Conservation (phyloP, 2,797 vertebrate genomes). For the Falco biarmicus region DNA sequence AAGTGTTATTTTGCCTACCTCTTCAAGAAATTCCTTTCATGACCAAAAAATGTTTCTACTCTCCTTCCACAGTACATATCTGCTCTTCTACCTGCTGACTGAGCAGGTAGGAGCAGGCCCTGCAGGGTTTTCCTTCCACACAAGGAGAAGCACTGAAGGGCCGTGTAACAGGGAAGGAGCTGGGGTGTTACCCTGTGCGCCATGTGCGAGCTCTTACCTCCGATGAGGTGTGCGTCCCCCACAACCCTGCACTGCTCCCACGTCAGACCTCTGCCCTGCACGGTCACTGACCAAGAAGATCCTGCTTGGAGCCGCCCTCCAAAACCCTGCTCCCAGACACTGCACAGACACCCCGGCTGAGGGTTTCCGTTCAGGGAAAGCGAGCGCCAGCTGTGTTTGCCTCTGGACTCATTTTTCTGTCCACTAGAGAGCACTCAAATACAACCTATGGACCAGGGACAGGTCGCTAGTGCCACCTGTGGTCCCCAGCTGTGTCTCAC, state of each 20-base stretch:
- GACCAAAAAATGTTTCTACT: neutral
- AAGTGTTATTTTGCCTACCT: neutral
- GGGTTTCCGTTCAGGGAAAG: neutral
- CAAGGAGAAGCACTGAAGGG: neutral
- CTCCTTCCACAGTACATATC: neutral
- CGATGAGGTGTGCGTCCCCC: rapidly evolving
- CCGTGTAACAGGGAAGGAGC: rapidly evolving
- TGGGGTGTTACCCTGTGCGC: neutral
- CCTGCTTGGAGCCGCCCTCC: neutral
- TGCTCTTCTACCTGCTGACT: neutral
- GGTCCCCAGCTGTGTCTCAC: rapidly evolving
- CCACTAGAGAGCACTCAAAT: constrained; percentile 61
- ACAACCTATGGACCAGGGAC: neutral
- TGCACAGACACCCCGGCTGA: neutral
- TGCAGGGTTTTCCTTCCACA: neutral
- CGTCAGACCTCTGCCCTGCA: neutral
- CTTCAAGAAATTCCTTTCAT: neutral
- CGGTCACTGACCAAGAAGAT: neutral
- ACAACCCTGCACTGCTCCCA: rapidly evolving
- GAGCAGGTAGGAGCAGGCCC: neutral
- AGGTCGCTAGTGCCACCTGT: neutral
- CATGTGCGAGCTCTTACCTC: neutral
- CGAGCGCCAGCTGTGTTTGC: neutral
- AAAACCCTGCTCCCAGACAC: neutral
- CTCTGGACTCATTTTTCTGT: neutral